Conservation (phyloP, 2,888 invertebrate species). For the Drosophila borealis region DNA sequence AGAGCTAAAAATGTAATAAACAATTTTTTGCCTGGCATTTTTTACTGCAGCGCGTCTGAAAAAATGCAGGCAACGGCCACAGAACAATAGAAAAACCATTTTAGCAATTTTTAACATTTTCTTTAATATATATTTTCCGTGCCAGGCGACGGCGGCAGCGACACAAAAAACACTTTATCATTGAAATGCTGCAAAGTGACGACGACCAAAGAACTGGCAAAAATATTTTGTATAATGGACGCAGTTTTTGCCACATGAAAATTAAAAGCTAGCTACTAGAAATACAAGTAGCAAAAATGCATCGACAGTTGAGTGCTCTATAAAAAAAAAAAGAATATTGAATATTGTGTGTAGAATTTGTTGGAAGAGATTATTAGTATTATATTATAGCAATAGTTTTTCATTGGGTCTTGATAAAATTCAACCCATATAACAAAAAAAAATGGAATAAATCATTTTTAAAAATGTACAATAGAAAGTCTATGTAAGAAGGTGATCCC, state of each 20-base stretch:
- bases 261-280: constrained; percentile 34
- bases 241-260: constrained; percentile 52
- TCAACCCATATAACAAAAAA: too few species aligned
- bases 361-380: too few species aligned
- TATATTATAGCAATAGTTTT: too few species aligned
- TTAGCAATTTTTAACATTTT: constrained; percentile 70
- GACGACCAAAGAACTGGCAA: constrained; percentile 37
- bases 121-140: constrained; percentile 66
- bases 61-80: constrained; percentile 49
- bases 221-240: constrained; percentile 61
- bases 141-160: constrained; percentile 32
- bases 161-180: constrained; percentile 68
- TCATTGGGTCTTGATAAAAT: too few species aligned
- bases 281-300: not conserved
- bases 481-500: too few species aligned
- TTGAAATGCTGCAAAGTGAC: constrained; percentile 62
- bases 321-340: not conserved
- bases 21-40: constrained; percentile 58
- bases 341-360: not conserved
- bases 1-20: constrained; percentile 65
- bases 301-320: constrained; percentile 29
- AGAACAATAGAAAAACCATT: constrained; percentile 66
- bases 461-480: too few species aligned
- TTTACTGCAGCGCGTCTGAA: constrained; percentile 40
- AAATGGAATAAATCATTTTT: too few species aligned